Percentiles rank a stretch among this genome's conserved stretches.
These are phyloP conservation scores for Eulemur rubriventer DNA, from an alignment of 2,797 vertebrate species.

Conservation along the genomic window DNA sequence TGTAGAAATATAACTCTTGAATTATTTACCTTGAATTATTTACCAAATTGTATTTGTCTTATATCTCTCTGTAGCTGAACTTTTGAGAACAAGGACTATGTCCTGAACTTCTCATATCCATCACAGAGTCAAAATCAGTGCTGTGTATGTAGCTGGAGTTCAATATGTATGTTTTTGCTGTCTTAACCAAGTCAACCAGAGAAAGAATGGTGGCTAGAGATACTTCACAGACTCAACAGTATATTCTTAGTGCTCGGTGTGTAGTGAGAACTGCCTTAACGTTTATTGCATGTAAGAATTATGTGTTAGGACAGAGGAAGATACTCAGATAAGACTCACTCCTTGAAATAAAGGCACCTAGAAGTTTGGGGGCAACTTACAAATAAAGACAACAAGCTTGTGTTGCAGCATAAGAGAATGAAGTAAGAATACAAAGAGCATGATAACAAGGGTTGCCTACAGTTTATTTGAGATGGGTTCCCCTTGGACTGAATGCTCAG, in stretches of 20 bases:
- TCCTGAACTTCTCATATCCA: not conserved
- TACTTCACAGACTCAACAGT: not conserved
- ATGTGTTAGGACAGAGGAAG: not conserved
- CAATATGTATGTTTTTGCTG: not conserved
- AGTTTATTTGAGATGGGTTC: not conserved
- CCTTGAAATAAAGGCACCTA: not conserved
- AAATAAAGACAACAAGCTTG: not conserved
- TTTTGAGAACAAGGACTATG: not conserved
- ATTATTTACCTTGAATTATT: slow-evolving; percentile 48
- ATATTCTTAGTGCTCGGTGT: not conserved
- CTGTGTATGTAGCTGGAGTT: not conserved
- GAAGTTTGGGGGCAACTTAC: not conserved
- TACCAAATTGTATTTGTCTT: too few relatives aligned
- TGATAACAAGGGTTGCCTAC: not conserved
- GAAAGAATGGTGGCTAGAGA: not conserved
- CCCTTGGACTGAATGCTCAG: not conserved
- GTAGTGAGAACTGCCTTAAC: not conserved
- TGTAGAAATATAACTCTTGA: slow-evolving; percentile 20
- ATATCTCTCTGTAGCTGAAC: not conserved
- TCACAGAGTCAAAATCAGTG: not conserved
- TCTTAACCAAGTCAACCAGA: not conserved
- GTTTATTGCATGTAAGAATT: not conserved
- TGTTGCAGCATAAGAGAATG: not conserved
- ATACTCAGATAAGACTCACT: not conserved
- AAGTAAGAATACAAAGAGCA: not conserved